Conservation (phyloP, 2,797 vertebrate genomes). For the Leptodactylus fallax region DNA sequence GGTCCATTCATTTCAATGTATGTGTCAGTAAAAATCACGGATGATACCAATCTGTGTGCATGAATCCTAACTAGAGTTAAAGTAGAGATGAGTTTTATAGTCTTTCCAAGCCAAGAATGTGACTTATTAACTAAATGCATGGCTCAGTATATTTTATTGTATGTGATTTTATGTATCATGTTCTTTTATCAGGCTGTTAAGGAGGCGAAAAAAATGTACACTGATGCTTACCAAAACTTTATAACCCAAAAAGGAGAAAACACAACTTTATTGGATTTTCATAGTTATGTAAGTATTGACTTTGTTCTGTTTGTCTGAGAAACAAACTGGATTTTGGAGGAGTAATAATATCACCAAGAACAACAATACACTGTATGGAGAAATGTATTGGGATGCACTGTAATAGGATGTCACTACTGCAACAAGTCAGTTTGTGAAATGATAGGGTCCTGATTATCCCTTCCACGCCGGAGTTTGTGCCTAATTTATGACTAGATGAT, state of each 20-base stretch:
- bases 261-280: conserved; percentile 27
- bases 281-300: conserved; percentile 16
- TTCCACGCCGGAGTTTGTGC: too few relatives aligned
- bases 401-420: too few relatives aligned
- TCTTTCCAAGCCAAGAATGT: not conserved
- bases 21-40: too few relatives aligned
- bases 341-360: not conserved
- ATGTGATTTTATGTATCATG: not conserved
- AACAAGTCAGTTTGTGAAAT: too few relatives aligned
- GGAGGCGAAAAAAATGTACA: conserved; percentile 7
- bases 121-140: not conserved
- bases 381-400: too few relatives aligned
- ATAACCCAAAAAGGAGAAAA: not conserved
- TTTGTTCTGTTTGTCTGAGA: not conserved
- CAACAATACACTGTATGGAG: too few relatives aligned
- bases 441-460: too few relatives aligned
- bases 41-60: too few relatives aligned
- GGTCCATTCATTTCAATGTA: too few relatives aligned
- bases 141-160: not conserved
- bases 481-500: too few relatives aligned
- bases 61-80: too few relatives aligned
- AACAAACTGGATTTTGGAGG: not conserved
- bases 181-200: conserved; percentile 49
- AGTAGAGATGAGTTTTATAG: not conserved
- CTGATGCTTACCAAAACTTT: conserved; percentile 24